Conservation (phyloP, 2,797 vertebrate genomes). For the Selene dorsalis region DNA sequence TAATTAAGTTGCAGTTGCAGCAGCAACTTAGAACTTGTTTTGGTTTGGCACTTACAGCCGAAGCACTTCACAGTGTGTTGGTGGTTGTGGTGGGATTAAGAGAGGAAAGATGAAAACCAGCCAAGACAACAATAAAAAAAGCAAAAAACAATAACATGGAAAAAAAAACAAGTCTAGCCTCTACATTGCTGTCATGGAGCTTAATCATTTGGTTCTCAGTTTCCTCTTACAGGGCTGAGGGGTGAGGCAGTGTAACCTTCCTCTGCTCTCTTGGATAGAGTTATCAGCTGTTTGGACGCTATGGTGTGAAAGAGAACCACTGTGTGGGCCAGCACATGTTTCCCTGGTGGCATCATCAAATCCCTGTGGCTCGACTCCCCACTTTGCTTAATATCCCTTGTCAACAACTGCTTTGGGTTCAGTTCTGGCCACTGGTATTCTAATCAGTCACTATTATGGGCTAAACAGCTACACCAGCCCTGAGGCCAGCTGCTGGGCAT, state of each 20-base stretch:
- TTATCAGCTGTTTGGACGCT: slow-evolving; percentile 77
- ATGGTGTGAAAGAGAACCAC: slow-evolving; percentile 69
- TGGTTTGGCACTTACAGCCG: slow-evolving; percentile 28
- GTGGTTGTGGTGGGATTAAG: slow-evolving; percentile 19
- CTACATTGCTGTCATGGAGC: slow-evolving; percentile 22
- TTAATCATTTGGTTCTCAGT: slow-evolving; percentile 50
- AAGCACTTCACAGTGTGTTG: slow-evolving; percentile 10
- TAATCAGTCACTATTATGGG: slow-evolving; percentile 76
- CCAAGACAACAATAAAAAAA: slow-evolving; percentile 17
- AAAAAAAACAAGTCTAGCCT: slow-evolving; percentile 24
- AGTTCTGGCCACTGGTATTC: slow-evolving; percentile 72
- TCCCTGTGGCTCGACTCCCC: slow-evolving; percentile 71
- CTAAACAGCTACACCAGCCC: slow-evolving; percentile 67
- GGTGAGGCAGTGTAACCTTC: slow-evolving; percentile 44
- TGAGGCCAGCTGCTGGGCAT: slow-evolving; percentile 71
- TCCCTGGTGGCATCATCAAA: slow-evolving; percentile 77
- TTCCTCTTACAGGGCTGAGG: slow-evolving; percentile 44
- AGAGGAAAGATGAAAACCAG: slow-evolving; percentile 9
- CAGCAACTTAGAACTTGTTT: slow-evolving; percentile 21
- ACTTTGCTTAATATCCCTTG: slow-evolving; percentile 78
- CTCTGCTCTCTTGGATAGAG: slow-evolving; percentile 58
- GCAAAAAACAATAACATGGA: neutral
- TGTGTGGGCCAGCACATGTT: slow-evolving; percentile 74
- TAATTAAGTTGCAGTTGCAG: slow-evolving; percentile 29
- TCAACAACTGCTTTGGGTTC: slow-evolving; percentile 80